Evolutionary conservation across 1,140 invertebrate species (phyloP).

Genomic region (Halotydeus destructor): DNA sequence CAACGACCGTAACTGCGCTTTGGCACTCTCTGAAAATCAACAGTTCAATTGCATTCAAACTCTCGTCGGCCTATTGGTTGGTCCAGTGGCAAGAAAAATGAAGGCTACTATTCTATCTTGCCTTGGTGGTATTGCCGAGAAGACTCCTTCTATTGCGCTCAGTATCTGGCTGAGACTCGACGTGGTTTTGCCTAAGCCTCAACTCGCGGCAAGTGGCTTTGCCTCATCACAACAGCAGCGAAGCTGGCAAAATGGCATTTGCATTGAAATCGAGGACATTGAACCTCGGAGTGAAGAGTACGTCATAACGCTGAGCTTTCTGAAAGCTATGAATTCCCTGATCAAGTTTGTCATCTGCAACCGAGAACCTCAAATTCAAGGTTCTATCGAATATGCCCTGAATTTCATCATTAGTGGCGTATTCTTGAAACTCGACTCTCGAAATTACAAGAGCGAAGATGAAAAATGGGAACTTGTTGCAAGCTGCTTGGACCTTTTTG

Average conservation of each 20-base stretch:
- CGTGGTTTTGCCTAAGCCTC: conserved; percentile 4
- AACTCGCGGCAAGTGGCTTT: background rate
- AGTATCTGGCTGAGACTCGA: conserved; percentile 37
- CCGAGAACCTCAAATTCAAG: conserved; percentile 2
- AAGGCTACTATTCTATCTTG: conserved; percentile 60
- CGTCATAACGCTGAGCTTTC: conserved; percentile 53
- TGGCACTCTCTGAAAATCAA: conserved; percentile 60
- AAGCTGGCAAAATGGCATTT: conserved; percentile 17
- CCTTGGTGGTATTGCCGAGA: conserved; percentile 48
- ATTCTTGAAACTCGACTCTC: conserved; percentile 10
- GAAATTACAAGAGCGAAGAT: conserved; percentile 12
- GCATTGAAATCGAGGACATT: conserved; percentile 43
- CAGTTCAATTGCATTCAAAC: conserved; percentile 57
- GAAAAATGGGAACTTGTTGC: conserved; percentile 14
- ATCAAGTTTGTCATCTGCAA: conserved; percentile 24
- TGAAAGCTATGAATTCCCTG: conserved; percentile 50
- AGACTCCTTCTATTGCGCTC: conserved; percentile 45
- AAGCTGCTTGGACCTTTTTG: conserved; percentile 5
- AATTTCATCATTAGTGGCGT: conserved; percentile 13
- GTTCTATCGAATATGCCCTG: conserved; percentile 5
- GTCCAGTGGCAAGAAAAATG: conserved; percentile 55
- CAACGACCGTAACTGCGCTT: conserved; percentile 22
- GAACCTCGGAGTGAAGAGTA: conserved; percentile 73
- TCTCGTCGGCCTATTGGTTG: conserved; percentile 58
- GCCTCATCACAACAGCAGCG: conserved; percentile 1